Evolutionary conservation across 1,140 invertebrate genomes (phyloP).

Genomic region (Gerris buenoi): DNA sequence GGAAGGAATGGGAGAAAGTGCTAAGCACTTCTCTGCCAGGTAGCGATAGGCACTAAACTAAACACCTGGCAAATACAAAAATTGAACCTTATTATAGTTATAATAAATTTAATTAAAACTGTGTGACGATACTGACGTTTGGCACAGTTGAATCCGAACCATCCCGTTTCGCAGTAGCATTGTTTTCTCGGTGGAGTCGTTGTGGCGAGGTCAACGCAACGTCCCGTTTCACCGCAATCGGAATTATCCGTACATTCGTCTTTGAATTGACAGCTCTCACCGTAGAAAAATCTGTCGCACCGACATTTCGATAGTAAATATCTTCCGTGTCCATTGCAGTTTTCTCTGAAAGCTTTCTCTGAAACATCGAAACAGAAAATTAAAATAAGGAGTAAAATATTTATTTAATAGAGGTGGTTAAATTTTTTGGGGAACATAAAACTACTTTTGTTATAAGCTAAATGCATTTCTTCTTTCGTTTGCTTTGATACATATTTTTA

Average conservation of each 20-base stretch:
- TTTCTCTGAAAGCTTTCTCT: constrained; percentile 59
- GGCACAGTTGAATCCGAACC: constrained; percentile 62
- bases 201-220: constrained; percentile 61
- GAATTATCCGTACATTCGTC: constrained; percentile 67
- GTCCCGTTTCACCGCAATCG: constrained; percentile 71
- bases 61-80: no score
- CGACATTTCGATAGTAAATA: constrained; percentile 60
- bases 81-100: background rate
- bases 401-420: no score
- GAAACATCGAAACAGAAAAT: no score
- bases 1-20: no score
- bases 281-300: constrained; percentile 67
- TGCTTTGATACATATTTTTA: no score
- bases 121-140: constrained; percentile 42
- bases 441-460: no score
- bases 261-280: constrained; percentile 62
- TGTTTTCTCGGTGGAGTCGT: constrained; percentile 63
- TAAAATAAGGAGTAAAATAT: no score
- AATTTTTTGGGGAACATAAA: no score
- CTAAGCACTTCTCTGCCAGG: no score
- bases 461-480: no score
- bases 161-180: constrained; percentile 79
- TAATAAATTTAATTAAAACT: constrained; percentile 9
- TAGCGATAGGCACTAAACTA: no score
- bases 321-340: constrained; percentile 66